A percentile compares a stretch with the other conserved stretches of the same genome.
These are phyloP conservation scores for Falcunculus frontatus DNA, from an alignment of 2,113 vertebrate genomes.

Conservation along the genomic window DNA sequence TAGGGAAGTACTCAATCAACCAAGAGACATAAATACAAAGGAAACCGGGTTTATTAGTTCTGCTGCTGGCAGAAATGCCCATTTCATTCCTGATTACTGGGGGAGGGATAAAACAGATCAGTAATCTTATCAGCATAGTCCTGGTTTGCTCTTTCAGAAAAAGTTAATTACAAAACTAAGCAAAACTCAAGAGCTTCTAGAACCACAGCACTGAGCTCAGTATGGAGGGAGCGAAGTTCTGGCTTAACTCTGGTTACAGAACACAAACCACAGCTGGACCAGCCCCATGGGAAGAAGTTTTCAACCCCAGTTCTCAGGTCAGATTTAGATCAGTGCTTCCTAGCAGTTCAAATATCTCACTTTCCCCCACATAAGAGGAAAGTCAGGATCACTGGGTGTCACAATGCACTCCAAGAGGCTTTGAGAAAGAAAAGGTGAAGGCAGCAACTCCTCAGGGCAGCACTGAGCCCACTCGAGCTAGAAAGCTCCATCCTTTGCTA, in stretches of 20 bases:
- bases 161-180: not conserved
- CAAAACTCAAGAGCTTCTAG: not conserved
- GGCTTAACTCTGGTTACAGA: not conserved
- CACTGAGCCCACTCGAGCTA: accelerated
- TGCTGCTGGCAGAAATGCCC: conserved; percentile 22
- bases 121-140: not conserved
- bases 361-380: not conserved
- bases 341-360: accelerated
- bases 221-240: not conserved
- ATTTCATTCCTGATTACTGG: not conserved
- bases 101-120: not conserved
- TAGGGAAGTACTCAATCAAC: conserved; percentile 47
- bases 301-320: accelerated
- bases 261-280: not conserved
- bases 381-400: not conserved
- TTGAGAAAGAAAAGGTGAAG: not conserved
- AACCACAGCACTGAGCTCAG: accelerated
- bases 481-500: not conserved
- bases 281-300: not conserved
- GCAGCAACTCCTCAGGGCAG: not conserved
- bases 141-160: not conserved
- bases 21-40: conserved; percentile 40
- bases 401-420: not conserved
- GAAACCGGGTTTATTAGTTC: conserved; percentile 48
- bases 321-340: not conserved